Evolutionary conservation across 2,888 invertebrate genomes (phyloP).

Genomic region (Monochamus alternatus): DNA sequence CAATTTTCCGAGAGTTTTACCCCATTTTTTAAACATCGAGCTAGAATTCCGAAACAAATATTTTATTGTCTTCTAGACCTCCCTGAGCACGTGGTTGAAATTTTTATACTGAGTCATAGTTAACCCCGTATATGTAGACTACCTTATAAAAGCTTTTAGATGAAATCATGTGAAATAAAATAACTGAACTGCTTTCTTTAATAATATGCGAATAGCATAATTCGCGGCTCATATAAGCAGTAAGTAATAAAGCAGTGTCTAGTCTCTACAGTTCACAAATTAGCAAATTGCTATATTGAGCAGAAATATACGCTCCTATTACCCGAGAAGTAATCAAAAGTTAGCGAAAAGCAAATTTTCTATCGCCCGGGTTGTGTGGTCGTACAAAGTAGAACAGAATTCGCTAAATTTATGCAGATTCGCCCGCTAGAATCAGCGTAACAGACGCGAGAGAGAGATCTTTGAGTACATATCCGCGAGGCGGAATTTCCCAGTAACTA

Average conservation of each 20-base stretch:
- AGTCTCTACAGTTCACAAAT: slow-evolving; percentile 2
- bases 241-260: not conserved
- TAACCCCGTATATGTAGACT: no score
- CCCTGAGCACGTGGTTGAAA: no score
- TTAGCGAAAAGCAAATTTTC: slow-evolving; percentile 35
- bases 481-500: slow-evolving; percentile 41
- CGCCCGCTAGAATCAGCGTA: slow-evolving; percentile 33
- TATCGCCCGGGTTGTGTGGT: slow-evolving; percentile 29
- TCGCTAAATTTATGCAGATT: slow-evolving; percentile 38
- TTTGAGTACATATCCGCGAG: slow-evolving; percentile 32
- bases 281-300: slow-evolving; percentile 24
- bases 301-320: not conserved
- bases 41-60: no score
- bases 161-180: not conserved
- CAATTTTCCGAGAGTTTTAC: no score
- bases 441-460: slow-evolving; percentile 32
- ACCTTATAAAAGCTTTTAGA: no score
- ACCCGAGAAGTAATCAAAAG: slow-evolving; percentile 28
- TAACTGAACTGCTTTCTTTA: not conserved
- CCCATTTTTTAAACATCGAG: no score
- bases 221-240: not conserved
- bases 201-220: not conserved
- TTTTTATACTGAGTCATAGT: no score
- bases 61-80: no score
- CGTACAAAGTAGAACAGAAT: slow-evolving; percentile 32